These are phyloP conservation scores for Bujurquina vittata DNA, from an alignment of 2,113 vertebrate genomes.

Conservation along the genomic window DNA sequence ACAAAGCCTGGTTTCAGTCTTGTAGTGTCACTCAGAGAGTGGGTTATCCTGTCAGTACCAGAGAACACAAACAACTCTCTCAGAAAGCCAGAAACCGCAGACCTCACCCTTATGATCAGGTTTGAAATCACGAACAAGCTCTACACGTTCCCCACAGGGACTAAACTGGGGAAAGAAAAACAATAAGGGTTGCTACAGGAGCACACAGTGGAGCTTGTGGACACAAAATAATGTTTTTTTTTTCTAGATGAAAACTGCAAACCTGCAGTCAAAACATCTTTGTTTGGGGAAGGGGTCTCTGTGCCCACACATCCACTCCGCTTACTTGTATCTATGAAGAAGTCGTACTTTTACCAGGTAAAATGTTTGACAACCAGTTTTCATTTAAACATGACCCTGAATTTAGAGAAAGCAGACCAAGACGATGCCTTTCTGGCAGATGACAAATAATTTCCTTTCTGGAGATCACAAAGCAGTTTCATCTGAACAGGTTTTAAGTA, in stretches of 20 bases:
- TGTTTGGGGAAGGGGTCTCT: neutral
- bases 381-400: no score
- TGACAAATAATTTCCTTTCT: neutral
- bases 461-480: neutral
- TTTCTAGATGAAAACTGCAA: neutral
- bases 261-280: neutral
- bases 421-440: neutral
- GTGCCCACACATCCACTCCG: neutral
- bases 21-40: neutral
- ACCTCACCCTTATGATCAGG: slow-evolving; percentile 19
- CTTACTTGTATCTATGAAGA: neutral
- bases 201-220: neutral
- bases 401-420: neutral
- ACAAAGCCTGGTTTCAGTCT: neutral
- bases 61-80: slow-evolving; percentile 20
- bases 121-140: slow-evolving; percentile 39
- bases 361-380: no score
- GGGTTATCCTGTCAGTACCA: neutral
- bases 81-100: slow-evolving; percentile 8
- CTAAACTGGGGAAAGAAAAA: neutral
- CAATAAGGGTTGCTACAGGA: neutral
- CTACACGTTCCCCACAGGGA: slow-evolving; percentile 7
- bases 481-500: neutral
- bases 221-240: neutral
- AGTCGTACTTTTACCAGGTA: neutral